Evolutionary conservation across 2,113 vertebrate species (phyloP).

Genomic region (Phaethornis superciliosus): DNA sequence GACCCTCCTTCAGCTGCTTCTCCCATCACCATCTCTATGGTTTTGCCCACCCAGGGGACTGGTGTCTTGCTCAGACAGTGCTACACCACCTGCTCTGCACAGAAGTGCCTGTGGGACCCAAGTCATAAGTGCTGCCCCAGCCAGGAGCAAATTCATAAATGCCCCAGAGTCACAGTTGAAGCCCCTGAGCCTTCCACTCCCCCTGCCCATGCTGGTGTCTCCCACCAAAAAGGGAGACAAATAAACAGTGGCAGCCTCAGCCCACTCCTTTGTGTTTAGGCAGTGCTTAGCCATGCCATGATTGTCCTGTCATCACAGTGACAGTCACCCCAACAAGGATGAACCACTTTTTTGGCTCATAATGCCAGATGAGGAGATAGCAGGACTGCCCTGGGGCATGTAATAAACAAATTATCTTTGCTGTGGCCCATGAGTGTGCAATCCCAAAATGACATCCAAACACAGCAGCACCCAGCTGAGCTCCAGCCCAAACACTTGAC

Average conservation of each 20-base stretch:
- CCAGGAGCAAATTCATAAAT: not conserved
- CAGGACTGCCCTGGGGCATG: not conserved
- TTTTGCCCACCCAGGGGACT: not conserved
- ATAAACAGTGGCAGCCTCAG: not conserved
- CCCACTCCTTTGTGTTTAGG: accelerated
- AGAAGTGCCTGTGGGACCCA: not conserved
- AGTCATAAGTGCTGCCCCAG: not conserved
- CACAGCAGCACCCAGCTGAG: not conserved
- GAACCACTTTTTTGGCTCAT: not conserved
- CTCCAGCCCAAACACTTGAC: not conserved
- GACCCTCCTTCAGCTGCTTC: not conserved
- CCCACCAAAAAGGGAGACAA: not conserved
- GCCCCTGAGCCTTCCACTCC: too few species aligned
- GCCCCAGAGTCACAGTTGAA: not conserved
- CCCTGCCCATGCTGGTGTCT: not conserved
- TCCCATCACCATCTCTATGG: not conserved
- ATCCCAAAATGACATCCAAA: not conserved
- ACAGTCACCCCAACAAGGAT: accelerated
- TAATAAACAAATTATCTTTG: not conserved
- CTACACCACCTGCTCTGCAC: not conserved
- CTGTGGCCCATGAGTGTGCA: not conserved
- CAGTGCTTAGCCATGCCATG: not conserved
- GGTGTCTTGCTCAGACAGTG: not conserved
- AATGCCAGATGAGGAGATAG: not conserved
- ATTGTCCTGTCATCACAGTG: not conserved